Evolutionary conservation across 2,797 vertebrate genomes (phyloP).

Genomic region (Arrhamphus sclerolepis): DNA sequence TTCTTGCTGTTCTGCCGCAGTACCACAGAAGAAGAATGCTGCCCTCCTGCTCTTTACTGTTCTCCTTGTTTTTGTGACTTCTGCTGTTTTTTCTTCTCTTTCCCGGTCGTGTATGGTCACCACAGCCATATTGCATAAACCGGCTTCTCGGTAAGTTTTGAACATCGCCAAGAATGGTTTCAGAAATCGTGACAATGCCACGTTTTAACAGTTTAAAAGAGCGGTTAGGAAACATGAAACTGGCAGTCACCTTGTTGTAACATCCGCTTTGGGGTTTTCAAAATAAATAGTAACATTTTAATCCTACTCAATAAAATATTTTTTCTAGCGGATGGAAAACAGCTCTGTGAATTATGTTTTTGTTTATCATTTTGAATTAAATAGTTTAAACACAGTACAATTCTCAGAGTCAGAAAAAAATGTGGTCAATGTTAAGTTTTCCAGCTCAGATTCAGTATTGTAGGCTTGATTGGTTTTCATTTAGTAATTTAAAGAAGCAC

Average conservation of each 20-base stretch:
- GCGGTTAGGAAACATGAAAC: not conserved
- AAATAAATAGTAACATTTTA: conserved; percentile 5
- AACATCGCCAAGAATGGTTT: not conserved
- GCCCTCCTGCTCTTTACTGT: not conserved
- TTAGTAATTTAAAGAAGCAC: no score
- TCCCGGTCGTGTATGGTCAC: not conserved
- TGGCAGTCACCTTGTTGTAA: accelerated
- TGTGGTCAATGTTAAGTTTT: no score
- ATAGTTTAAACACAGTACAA: no score
- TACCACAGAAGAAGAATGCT: conserved; percentile 42
- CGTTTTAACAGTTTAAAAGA: not conserved
- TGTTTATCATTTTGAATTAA: not conserved
- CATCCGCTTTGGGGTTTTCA: conserved; percentile 24
- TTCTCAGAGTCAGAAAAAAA: no score
- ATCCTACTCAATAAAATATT: not conserved
- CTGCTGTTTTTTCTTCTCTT: not conserved
- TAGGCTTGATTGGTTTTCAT: no score
- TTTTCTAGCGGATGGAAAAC: no score
- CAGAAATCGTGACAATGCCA: not conserved
- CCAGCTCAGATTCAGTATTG: no score
- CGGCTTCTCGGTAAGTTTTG: conserved; percentile 37
- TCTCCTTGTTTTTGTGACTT: not conserved
- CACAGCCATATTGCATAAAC: not conserved
- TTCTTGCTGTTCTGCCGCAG: accelerated
- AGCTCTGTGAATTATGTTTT: not conserved